Evolutionary conservation across 2,888 invertebrate species (phyloP), one percentile per base, ranked within the genome.

Genomic region (Sabatieria punctata): DNA sequence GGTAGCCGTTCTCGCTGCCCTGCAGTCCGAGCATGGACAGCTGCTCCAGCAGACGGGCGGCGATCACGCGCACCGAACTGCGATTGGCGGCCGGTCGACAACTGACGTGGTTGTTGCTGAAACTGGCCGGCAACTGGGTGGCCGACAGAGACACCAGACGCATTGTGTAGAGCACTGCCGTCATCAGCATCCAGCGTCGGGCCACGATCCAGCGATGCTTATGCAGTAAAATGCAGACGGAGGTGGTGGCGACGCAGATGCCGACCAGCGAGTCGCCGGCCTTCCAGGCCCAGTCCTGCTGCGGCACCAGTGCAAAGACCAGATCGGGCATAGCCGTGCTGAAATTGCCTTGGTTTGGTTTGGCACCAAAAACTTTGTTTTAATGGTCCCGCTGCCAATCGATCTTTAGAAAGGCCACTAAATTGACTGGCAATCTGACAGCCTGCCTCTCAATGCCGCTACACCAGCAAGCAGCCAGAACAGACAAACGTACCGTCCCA

Each of bases 21-120:
- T 60, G 61, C 41, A 63, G 56, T n/a, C 62, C 62, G 37, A 62
- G 47, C 18, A 55, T 53, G 22, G 59, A 50, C n/a, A 55, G 56
- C 52, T 63, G 63, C 43, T 57, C 58, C 19, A 57, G 43, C 1
- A 58, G 44, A 1, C 60, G 49, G 13, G 40, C 35, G 27, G 57
- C 41, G 41, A 62, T 57, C 2, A 54, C 47, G 15, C 42, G n/a
- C 24, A 52, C 39, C 4, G 47, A 41, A 4, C 51, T 45, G 26
- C 3, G 37, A n/a, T 52, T 48, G 23, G 55, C 44, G 21, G 50
- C 52, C n/a, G 52, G 52, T 13, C 57, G 48, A 46, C 61, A 61
- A 11, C 50, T 25, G 8, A 40, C 45, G 13, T 47, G 37, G 44
- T 61, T 63, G 49, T 61, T 50, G 18, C 46, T 51, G 49, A 63